These are phyloP conservation scores for Apostichopus leukothele DNA, from an alignment of 53 echinoderm and acorn worm genomes.

Conservation along the genomic window DNA sequence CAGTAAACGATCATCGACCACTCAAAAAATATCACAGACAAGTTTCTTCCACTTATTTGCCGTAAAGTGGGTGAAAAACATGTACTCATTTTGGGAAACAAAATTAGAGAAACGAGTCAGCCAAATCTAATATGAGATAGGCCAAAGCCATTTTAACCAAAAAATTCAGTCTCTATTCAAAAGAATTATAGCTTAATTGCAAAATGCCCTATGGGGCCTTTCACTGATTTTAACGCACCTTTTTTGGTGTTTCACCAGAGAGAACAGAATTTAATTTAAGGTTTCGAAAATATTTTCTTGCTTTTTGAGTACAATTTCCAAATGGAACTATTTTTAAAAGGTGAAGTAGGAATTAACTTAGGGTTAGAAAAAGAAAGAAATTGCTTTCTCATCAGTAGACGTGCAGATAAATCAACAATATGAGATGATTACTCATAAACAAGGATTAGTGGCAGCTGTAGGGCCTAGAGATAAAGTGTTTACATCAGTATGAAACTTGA, in stretches of 20 bases:
- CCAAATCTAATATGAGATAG: background rate
- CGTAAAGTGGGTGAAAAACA: background rate
- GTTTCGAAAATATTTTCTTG: slow-evolving; percentile 1
- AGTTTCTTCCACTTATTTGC: background rate
- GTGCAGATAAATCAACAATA: background rate
- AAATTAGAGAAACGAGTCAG: slow-evolving; percentile 11
- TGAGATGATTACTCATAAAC: background rate
- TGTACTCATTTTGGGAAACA: background rate
- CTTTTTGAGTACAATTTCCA: background rate
- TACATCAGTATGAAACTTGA: background rate
- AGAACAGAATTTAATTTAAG: slow-evolving; percentile 21
- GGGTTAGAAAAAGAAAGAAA: background rate
- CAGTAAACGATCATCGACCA: background rate
- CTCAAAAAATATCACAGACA: background rate
- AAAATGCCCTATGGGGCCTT: slow-evolving; percentile 33
- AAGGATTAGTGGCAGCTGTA: background rate
- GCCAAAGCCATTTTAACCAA: background rate
- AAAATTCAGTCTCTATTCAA: background rate
- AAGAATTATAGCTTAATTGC: slow-evolving; percentile 29
- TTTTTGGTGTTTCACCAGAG: slow-evolving; percentile 30
- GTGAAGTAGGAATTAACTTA: background rate
- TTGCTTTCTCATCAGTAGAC: background rate
- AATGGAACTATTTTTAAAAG: background rate
- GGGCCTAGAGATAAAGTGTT: background rate
- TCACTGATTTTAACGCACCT: slow-evolving; percentile 24